Percentiles rank a stretch among this genome's conserved stretches.
Evolutionary conservation across 2,888 invertebrate genomes (phyloP).

Genomic region (Diaprepes abbreviatus): DNA sequence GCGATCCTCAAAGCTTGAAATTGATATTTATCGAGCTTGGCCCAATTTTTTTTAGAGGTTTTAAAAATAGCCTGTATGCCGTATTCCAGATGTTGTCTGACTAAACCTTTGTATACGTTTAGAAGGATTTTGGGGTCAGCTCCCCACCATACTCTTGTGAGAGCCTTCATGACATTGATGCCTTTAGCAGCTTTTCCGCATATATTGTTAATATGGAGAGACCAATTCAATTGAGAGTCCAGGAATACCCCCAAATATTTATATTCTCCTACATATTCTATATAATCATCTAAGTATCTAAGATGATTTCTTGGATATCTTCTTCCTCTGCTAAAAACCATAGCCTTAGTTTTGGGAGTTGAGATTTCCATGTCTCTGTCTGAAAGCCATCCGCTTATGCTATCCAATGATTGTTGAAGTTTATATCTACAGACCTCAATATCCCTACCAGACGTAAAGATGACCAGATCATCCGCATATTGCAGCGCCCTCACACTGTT

Average conservation of each 20-base stretch:
- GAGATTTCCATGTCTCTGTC: not conserved
- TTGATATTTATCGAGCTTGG: not conserved
- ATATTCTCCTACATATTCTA: slow-evolving; percentile 8
- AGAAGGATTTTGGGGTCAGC: not conserved
- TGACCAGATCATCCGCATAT: not conserved
- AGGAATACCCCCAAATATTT: slow-evolving; percentile 7
- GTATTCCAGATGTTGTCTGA: not conserved
- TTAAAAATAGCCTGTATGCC: too few relatives aligned
- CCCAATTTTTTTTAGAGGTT: too few relatives aligned
- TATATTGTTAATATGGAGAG: not conserved
- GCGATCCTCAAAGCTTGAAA: too few relatives aligned
- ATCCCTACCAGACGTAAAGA: not conserved
- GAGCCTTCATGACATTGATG: slow-evolving; percentile 12
- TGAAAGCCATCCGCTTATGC: not conserved
- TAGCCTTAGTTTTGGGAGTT: not conserved
- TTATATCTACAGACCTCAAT: too few relatives aligned
- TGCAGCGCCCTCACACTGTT: not conserved
- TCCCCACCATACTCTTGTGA: slow-evolving; percentile 20
- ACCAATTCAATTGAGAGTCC: not conserved
- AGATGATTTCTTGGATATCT: not conserved
- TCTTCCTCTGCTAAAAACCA: not conserved
- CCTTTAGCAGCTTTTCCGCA: slow-evolving; percentile 1
- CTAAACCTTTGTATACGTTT: not conserved
- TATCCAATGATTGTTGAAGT: too few relatives aligned
- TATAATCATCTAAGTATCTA: not conserved